Evolutionary conservation across 2,888 invertebrate genomes (phyloP), one percentile per base, ranked within the genome.

Genomic region (Cosmia pyralina): DNA sequence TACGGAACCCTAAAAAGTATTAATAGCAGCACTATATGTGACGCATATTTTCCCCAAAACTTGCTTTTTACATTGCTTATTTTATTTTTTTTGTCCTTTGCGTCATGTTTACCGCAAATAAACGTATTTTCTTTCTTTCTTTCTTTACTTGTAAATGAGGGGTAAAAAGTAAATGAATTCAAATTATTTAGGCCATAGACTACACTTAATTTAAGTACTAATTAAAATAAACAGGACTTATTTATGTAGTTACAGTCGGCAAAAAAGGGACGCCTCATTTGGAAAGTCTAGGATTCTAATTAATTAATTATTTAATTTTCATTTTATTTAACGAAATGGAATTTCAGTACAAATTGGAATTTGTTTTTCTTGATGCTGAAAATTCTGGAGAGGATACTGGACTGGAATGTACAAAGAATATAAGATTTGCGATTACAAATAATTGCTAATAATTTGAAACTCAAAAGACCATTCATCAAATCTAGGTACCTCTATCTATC

Each of bases 271-370:
- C 55, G 65, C 64, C 46, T 52, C 69, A 57, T 69, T 78, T 64
- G 34, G 1, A 13, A 73, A 80, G 17, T 60, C 81, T 52, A 70
- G 69, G 38, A 48, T 70, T 81, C 41, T 34, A 81, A 81, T 76
- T 76, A 81, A 81, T 76, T 76, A 62, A 79, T 70, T 70, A 57
- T 68, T 79, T 73, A 59, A 53, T 59, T 75, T 75, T 78, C 52
- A 75, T 75, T 74, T 64, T 80, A 64, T 63, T 58, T 38, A 58
- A 66, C 46, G 34, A 70, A 76, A 62, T 70, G 34, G 41, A 52
- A 75, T 52, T 75, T 28, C 17, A 38, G 34, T 41, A 28, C 34
- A n/a, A 80, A 57, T 65, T 63, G 17, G 13, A n/a, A 15, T 41
- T 4, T 22, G n/a, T 75, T 64, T 69, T 50, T 11, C 17, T 57